Evolutionary conservation across 2,888 invertebrate genomes (phyloP).

Genomic region (Netelia inedita): DNA sequence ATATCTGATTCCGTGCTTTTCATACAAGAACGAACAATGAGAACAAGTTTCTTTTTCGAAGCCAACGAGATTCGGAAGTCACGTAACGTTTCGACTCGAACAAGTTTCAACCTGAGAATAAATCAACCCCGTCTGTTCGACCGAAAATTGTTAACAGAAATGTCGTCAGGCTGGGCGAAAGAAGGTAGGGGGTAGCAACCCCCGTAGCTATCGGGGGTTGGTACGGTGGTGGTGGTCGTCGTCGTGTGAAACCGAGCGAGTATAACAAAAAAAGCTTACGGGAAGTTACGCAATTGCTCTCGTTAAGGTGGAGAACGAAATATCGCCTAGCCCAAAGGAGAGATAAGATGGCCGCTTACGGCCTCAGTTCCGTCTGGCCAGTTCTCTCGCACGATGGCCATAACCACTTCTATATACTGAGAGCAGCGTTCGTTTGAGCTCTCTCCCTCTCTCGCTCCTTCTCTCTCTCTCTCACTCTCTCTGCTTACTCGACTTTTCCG

Average conservation of each 20-base stretch:
- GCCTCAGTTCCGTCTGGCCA: slow-evolving; percentile 31
- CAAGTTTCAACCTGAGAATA: neutral
- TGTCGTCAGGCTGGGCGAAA: neutral
- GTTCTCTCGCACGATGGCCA: slow-evolving; percentile 45
- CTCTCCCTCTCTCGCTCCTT: slow-evolving; percentile 7
- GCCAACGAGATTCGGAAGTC: slow-evolving; percentile 27
- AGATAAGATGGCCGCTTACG: slow-evolving; percentile 58
- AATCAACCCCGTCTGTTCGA: no score
- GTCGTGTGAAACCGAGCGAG: slow-evolving; percentile 38
- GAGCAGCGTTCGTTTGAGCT: slow-evolving; percentile 33
- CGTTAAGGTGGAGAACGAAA: slow-evolving; percentile 47
- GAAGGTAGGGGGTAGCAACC: slow-evolving; percentile 1
- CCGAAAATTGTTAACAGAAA: no score
- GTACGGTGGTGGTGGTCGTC: slow-evolving; percentile 17
- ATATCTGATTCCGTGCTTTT: slow-evolving; percentile 20
- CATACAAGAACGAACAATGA: neutral
- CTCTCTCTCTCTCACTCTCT: neutral
- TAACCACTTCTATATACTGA: slow-evolving; percentile 34
- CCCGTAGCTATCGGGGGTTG: neutral
- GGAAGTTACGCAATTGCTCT: slow-evolving; percentile 57
- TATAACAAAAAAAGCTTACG: neutral
- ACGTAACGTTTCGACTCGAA: neutral
- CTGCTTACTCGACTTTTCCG: slow-evolving; percentile 3
- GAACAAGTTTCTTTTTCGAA: neutral
- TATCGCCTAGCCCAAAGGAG: slow-evolving; percentile 52